These are phyloP conservation scores for Pteronura brasiliensis DNA, from an alignment of 2,113 vertebrate genomes.

Conservation along the genomic window DNA sequence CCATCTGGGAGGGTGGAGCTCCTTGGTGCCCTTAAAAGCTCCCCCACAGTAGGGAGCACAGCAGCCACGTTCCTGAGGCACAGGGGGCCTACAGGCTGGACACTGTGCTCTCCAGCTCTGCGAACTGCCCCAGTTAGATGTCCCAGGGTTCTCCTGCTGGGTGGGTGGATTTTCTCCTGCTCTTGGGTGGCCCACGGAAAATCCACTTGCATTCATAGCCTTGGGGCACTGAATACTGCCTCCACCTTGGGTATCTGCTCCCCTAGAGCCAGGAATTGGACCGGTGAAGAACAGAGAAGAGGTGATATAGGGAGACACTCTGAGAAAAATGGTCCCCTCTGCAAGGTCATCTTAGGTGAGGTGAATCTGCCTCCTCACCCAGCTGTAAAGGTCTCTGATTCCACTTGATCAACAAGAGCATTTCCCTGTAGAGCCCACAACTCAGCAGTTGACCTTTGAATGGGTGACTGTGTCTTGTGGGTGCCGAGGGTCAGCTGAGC, in stretches of 20 bases:
- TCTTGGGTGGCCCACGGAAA: not conserved
- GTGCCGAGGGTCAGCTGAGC: not conserved
- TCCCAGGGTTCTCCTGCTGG: not conserved
- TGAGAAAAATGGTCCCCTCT: not conserved
- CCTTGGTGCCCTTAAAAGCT: slow-evolving; percentile 46
- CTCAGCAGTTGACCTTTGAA: no score
- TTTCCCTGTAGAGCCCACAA: not conserved
- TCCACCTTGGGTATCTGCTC: not conserved
- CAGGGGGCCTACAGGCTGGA: no score
- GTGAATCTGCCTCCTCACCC: not conserved
- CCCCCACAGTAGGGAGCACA: rapidly evolving
- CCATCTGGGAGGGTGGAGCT: rapidly evolving
- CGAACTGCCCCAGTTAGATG: rapidly evolving
- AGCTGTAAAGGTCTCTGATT: not conserved
- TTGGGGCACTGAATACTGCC: no score
- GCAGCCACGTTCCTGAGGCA: no score
- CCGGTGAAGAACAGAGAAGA: not conserved
- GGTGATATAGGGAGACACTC: no score
- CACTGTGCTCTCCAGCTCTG: not conserved
- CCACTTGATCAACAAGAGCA: not conserved
- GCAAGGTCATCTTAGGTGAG: not conserved
- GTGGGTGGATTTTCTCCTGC: not conserved
- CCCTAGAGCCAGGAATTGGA: not conserved
- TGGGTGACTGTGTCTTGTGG: not conserved
- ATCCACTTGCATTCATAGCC: not conserved